Base-by-base conservation (phyloP, 1,140 invertebrate genomes). In the Ectropis grisescens region DNA sequence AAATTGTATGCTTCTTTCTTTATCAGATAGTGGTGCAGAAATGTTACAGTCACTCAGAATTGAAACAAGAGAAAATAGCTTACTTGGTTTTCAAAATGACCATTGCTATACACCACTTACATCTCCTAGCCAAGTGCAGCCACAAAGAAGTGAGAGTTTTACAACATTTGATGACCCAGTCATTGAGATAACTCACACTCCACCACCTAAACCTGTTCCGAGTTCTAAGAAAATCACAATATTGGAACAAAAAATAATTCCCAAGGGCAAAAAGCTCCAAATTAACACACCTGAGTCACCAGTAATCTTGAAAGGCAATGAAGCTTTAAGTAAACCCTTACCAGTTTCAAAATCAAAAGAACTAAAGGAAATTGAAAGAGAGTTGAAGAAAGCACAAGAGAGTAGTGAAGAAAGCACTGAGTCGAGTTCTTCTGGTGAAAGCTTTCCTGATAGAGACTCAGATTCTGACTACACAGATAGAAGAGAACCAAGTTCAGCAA, bases 81-180 rank as follows among this genome's bases (percentile, higher is more conserved):
- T 81, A 24, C 57, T 84, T 26, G 76, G 82, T 29, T 86, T 89
- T 37, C 82, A 82, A 51, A 87, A 89, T 71, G 88, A 89, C 62
- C 88, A 89, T 59, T 88, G 88, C 47, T 89, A 89, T 49, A 89
- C 87, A 34, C 82, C 86, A 11, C 82, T 85, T 16, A 87, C 82
- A 27, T 85, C 85, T 11, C 84, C 85, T 10, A 83, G 76, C 47
- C 83, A 85, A 4, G 16, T 19, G 52, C 25, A 60, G 29, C 61
- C 67, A 33, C 61, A 68, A 41, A 54, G 44, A 33, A 70, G 33
- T 58, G 72, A 81, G 8, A 47, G 41, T 41, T 65, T 55, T 35
- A 26, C 49, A 35, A 44, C 43, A 32, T 75, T 62, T 68, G 64
- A 70, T 59, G 72, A 82, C 39, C 60, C 71, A 6, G 55, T 78